Base-by-base conservation (phyloP, 2,888 invertebrate species). In the Erebia epiphron region DNA sequence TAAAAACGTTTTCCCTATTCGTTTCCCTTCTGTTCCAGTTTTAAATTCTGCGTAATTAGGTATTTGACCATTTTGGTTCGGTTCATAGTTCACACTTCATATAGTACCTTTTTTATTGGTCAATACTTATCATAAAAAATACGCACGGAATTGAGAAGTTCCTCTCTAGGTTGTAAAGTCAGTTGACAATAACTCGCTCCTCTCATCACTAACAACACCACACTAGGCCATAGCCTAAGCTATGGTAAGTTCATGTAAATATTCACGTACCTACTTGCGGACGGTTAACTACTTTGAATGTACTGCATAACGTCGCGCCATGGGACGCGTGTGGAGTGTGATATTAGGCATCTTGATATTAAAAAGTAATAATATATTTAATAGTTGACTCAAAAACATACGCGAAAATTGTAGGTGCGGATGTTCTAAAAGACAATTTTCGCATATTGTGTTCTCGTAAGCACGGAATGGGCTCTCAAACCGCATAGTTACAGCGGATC, bases 261-360 rank as follows among this genome's bases (percentile, higher is more conserved):
- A 67, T 57, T 49, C 67, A 67, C 67, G 58, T 58, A 58, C n/a
- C n/a, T n/a, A n/a, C 67, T 49, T 16, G 58, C 57, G 21, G 46
- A 26, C 67, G 67, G 58, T 58, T 67, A 66, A n/a, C 52, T 54
- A 70, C 26, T 70, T 61, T 56, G 70, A 67, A 70, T 70, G 66
- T 61, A 61, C 35, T 49, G 43, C 58, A 11, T 16, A 49, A 26
- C 61, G 4, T 49, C 66, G 43, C 61, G 70, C 61, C 54, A 56
- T 49, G 46, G 46, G 18, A 70, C 26, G 61, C 14, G 26, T 52
- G 46, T n/a, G 7, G 26, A 61, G 60, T 46, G 21, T 46, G 49
- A 21, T 65, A 54, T 10, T 41, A 14, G 18, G 43, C 41, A 58
- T 21, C 50, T 49, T 49, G 13, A 46, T 26, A 67, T 54, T 16